phyloP scores from a whole-genome alignment of 2,113 vertebrate species.

The Philantomba maxwellii region DNA sequence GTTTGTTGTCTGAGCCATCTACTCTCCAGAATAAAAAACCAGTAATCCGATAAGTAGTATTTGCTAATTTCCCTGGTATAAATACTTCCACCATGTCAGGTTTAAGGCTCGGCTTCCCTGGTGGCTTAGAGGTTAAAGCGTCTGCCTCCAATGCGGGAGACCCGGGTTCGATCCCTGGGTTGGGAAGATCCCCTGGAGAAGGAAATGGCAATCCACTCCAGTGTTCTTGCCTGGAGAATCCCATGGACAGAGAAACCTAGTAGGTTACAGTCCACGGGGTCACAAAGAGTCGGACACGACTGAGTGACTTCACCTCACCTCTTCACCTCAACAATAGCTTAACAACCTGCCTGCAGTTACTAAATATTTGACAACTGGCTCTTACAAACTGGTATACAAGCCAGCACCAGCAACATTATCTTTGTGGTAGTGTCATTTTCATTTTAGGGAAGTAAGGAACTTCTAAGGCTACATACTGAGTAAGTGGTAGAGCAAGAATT shows the following conservation, averaged over 20 bases:
- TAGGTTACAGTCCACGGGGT: too few species aligned
- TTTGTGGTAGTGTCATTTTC: not conserved
- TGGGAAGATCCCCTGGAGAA: too few species aligned
- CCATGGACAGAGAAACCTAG: too few species aligned
- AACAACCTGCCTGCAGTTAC: not conserved
- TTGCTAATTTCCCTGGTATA: not conserved
- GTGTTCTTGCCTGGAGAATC: too few species aligned
- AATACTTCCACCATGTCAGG: not conserved
- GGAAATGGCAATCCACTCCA: too few species aligned
- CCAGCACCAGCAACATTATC: not conserved
- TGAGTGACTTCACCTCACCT: too few species aligned
- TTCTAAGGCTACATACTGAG: not conserved
- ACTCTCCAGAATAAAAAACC: not conserved
- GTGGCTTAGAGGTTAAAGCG: too few species aligned
- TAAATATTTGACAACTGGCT: conserved; percentile 14
- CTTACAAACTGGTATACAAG: not conserved
- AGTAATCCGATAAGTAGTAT: not conserved
- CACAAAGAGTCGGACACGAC: too few species aligned
- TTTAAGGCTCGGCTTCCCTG: conserved; percentile 32
- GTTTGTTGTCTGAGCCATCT: not conserved
- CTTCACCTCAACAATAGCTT: not conserved
- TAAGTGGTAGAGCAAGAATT: not conserved
- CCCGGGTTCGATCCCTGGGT: too few species aligned
- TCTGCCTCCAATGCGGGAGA: too few species aligned
- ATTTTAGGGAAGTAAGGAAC: not conserved